Conservation (phyloP, 1,140 invertebrate genomes). For the Cataglyphis hispanica region DNA sequence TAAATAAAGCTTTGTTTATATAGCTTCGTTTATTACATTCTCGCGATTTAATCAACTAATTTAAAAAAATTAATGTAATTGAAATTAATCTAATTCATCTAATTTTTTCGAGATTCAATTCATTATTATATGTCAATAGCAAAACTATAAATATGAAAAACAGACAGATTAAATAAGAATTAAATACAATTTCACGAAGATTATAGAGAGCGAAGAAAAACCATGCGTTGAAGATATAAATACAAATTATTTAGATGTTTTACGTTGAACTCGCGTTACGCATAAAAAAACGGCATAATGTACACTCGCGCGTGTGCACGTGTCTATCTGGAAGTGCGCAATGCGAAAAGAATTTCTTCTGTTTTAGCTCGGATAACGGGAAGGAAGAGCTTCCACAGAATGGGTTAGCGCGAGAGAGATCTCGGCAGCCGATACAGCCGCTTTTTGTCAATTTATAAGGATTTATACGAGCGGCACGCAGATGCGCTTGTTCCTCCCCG, state of each 20-base stretch:
- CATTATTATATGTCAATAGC: not conserved
- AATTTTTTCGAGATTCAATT: too few species aligned
- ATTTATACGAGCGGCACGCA: constrained; percentile 79
- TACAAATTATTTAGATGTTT: not conserved
- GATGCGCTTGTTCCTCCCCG: constrained; percentile 59
- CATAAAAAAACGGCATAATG: not conserved
- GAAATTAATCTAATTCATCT: too few species aligned
- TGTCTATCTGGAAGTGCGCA: constrained; percentile 57
- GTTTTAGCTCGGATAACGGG: constrained; percentile 75
- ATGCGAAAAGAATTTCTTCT: constrained; percentile 79
- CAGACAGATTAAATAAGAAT: not conserved
- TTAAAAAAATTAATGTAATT: not conserved
- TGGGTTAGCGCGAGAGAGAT: constrained; percentile 78
- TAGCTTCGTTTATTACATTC: too few species aligned
- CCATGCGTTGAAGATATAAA: not conserved
- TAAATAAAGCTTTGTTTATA: not conserved
- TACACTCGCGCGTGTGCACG: not conserved
- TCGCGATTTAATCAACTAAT: not conserved
- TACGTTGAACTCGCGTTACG: not conserved
- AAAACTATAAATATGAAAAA: not conserved
- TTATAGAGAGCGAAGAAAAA: not conserved
- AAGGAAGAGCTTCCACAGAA: constrained; percentile 66
- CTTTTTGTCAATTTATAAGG: constrained; percentile 85
- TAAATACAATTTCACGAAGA: not conserved
- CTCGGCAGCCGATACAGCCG: constrained; percentile 77